These are phyloP conservation scores for Pseudomyrmex dendroicus DNA, from an alignment of 1,140 invertebrate genomes.

Conservation along the genomic window DNA sequence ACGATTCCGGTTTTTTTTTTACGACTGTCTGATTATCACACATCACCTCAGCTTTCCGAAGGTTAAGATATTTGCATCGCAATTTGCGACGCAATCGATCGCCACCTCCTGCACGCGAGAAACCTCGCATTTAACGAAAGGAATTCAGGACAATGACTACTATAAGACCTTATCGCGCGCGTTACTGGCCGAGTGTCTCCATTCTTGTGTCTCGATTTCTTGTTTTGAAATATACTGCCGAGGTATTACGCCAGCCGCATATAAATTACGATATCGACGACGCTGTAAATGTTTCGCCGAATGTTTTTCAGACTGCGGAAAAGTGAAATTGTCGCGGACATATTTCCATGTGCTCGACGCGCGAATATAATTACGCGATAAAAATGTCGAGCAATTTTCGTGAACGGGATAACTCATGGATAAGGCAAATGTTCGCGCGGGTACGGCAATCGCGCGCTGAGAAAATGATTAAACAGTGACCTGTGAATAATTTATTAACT, in stretches of 20 bases:
- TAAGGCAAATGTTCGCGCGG: constrained; percentile 32
- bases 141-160: constrained; percentile 60
- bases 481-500: constrained; percentile 38
- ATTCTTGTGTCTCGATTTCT: constrained; percentile 6
- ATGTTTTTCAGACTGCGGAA: constrained; percentile 3
- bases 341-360: constrained; percentile 26
- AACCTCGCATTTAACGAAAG: constrained; percentile 60
- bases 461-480: constrained; percentile 40
- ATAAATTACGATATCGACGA: constrained; percentile 41
- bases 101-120: constrained; percentile 15
- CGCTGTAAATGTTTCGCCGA: constrained; percentile 22
- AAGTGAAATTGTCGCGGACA: constrained; percentile 39
- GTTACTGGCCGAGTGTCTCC: constrained; percentile 40
- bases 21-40: constrained; percentile 17
- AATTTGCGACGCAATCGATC: constrained; percentile 18
- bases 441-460: constrained; percentile 20
- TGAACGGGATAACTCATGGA: not conserved
- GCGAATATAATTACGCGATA: constrained; percentile 26
- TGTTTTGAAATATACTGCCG: not conserved
- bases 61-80: constrained; percentile 39
- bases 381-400: constrained; percentile 13
- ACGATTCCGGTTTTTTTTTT: constrained; percentile 3
- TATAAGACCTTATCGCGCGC: constrained; percentile 31
- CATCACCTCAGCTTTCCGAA: constrained; percentile 17
- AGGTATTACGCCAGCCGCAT: constrained; percentile 33